Evolutionary conservation across 2,113 vertebrate genomes (phyloP).

Genomic region (Callithrix jacchus): DNA sequence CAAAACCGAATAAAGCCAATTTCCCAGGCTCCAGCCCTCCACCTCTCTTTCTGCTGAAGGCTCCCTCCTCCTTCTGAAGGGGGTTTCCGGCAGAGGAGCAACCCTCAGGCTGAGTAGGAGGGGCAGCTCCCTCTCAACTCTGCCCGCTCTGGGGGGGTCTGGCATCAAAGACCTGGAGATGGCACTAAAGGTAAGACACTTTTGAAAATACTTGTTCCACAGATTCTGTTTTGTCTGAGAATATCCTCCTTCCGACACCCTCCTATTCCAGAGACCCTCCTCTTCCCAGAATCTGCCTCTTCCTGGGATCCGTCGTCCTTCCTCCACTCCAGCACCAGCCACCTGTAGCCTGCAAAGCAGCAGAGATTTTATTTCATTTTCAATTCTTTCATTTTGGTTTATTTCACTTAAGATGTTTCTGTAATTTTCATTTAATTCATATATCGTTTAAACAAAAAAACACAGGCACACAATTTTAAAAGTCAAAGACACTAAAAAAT

Average conservation of each 20-base stretch:
- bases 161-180: not conserved
- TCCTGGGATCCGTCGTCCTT: not conserved
- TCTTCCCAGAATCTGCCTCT: not conserved
- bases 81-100: not conserved
- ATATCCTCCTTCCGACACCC: not conserved
- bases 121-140: not conserved
- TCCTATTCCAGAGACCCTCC: not conserved
- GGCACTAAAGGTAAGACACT: no score
- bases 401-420: not conserved
- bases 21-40: not conserved
- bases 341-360: not conserved
- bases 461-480: not conserved
- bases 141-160: not conserved
- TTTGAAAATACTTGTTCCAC: not conserved
- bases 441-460: not conserved
- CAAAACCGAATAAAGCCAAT: not conserved
- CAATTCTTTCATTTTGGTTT: not conserved
- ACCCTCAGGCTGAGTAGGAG: not conserved
- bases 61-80: not conserved
- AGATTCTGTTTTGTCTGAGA: not conserved
- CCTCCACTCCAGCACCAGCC: not conserved
- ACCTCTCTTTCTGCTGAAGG: not conserved
- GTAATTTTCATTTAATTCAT: not conserved
- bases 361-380: not conserved
- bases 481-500: not conserved